These are phyloP conservation scores for Megalopta genalis DNA, from an alignment of 1,140 invertebrate species.

Conservation along the genomic window DNA sequence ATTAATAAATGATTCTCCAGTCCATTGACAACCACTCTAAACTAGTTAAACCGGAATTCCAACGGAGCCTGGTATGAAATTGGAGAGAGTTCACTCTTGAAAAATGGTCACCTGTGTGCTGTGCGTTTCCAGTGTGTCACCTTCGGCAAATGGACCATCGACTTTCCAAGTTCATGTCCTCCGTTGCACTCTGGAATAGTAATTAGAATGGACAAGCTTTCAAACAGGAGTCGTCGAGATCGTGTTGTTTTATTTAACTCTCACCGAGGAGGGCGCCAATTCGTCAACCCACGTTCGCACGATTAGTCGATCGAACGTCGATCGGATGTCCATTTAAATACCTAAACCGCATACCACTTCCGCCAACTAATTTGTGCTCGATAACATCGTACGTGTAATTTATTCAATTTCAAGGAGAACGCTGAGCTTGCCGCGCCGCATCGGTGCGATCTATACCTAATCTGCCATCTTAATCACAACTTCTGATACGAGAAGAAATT, in stretches of 20 bases:
- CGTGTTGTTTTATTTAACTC: constrained; percentile 3
- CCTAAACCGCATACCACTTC: background rate
- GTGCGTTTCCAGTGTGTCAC: constrained; percentile 32
- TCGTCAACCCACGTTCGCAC: constrained; percentile 22
- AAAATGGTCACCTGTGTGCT: constrained; percentile 15
- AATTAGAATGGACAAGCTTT: constrained; percentile 49
- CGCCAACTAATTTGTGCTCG: background rate
- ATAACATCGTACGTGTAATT: constrained; percentile 6
- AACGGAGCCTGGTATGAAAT: constrained; percentile 27
- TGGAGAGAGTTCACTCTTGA: constrained; percentile 33
- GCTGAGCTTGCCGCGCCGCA: background rate
- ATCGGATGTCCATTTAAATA: constrained; percentile 24
- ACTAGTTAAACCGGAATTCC: constrained; percentile 51
- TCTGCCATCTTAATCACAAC: constrained; percentile 37
- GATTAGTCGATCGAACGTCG: constrained; percentile 6
- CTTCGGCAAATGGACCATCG: constrained; percentile 18
- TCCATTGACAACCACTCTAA: background rate
- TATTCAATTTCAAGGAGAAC: constrained; percentile 30
- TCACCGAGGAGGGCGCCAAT: constrained; percentile 17
- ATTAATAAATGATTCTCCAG: background rate
- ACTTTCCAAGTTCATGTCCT: constrained; percentile 56
- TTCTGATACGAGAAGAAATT: too few relatives aligned
- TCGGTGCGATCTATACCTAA: background rate
- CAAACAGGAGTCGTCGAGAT: background rate
- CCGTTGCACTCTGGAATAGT: background rate